A percentile compares a stretch with the other conserved stretches of the same genome.
Conservation (phyloP, 2,888 invertebrate species). For the Mesorhabditis spiculigera region DNA sequence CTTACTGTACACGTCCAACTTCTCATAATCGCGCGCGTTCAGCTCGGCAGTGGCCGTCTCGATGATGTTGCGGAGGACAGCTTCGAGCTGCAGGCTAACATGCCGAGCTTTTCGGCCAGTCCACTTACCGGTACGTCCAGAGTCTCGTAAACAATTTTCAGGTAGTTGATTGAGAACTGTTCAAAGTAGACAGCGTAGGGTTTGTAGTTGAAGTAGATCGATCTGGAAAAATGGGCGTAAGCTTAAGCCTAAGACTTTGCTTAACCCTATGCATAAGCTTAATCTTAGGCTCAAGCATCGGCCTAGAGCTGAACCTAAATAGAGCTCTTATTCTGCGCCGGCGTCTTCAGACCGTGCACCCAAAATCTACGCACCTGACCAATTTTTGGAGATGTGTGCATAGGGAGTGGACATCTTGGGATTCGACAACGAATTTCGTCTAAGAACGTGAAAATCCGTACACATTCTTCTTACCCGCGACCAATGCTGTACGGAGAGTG, state of each 20-base stretch:
- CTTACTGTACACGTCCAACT: neutral
- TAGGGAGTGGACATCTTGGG: neutral
- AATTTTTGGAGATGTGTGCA: neutral
- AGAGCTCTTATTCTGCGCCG: too few relatives aligned
- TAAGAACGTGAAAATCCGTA: neutral
- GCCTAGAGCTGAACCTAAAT: too few relatives aligned
- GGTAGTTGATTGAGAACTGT: slow-evolving; percentile 5
- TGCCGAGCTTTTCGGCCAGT: neutral
- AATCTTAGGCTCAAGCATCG: too few relatives aligned
- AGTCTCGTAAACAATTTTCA: neutral
- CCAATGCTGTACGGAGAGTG: neutral
- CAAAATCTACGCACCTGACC: neutral
- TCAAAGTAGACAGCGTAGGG: neutral
- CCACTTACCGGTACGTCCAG: neutral
- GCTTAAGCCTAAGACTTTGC: too few relatives aligned
- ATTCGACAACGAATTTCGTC: neutral
- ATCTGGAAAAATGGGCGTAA: neutral
- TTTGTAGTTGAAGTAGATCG: slow-evolving; percentile 1
- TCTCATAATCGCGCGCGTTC: neutral
- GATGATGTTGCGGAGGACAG: neutral
- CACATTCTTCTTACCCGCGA: neutral
- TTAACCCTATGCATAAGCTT: too few relatives aligned
- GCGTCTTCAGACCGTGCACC: too few relatives aligned
- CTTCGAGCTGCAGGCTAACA: neutral
- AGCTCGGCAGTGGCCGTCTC: neutral